These are phyloP conservation scores for Pagrus major DNA, from an alignment of 2,113 vertebrate species.

Conservation along the genomic window DNA sequence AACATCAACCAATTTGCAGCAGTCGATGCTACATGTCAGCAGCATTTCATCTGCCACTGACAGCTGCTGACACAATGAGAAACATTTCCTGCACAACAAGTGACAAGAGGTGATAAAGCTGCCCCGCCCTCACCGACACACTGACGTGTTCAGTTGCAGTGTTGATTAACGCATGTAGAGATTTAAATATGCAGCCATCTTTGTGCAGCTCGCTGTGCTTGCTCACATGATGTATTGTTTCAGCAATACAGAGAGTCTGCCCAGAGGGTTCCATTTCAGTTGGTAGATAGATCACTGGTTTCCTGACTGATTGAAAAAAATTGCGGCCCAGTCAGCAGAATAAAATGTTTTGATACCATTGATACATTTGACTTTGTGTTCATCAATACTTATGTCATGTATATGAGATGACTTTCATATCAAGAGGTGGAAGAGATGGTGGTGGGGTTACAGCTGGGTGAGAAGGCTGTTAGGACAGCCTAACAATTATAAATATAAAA, in stretches of 20 bases:
- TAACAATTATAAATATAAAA: too few species aligned
- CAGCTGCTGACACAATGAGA: slow-evolving; percentile 15
- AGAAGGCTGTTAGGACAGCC: too few species aligned
- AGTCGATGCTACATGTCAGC: neutral
- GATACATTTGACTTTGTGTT: too few species aligned
- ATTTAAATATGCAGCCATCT: neutral
- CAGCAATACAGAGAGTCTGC: neutral
- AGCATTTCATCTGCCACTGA: neutral
- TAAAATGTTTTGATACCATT: too few species aligned
- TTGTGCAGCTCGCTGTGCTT: neutral
- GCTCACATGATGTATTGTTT: neutral
- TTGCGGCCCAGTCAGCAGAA: too few species aligned
- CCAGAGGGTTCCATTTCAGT: neutral
- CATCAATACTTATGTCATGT: too few species aligned
- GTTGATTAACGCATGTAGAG: neutral
- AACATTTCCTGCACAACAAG: too few species aligned
- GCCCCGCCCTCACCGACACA: neutral
- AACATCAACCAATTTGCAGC: neutral
- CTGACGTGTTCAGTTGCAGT: too few species aligned
- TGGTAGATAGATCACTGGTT: neutral
- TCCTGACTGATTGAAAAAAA: neutral
- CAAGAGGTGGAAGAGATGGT: too few species aligned
- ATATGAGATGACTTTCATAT: too few species aligned
- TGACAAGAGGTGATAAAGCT: neutral
- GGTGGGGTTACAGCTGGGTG: too few species aligned